Evolutionary conservation across 2,797 vertebrate genomes (phyloP), one percentile per base, ranked within the genome.

Genomic region (Tenualosa ilisha): DNA sequence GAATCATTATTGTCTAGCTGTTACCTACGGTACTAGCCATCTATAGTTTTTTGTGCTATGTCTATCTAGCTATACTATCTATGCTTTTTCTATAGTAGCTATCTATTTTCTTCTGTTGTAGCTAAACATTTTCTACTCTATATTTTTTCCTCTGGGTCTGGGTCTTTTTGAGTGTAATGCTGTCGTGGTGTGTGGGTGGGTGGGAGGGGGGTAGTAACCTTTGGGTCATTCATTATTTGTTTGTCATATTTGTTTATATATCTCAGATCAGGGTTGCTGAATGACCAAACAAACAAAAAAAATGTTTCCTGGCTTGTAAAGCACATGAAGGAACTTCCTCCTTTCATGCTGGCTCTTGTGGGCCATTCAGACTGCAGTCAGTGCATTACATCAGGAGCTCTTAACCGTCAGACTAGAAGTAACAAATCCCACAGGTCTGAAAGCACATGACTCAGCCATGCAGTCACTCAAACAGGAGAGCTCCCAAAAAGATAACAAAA

Each of bases 401-500:
- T 22, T 43, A 46, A 79, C 72, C 46, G 72, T 9, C 72, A 79
- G 72, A 46, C 72, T 46, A 79, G 72, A 79, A 79, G 72, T 46
- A 79, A 79, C 72, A 79, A 43, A 43, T 79, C 72, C 72, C 68
- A 75, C 68, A 43, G 68, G 68, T 75, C 17, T 75, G 15, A 43
- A 75, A 75, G 17, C 68, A 43, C 68, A 75, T 40, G 26, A 75
- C 37, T 37, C 68, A 43, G 37, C 37, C 68, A 75, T 43, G 68
- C 68, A 75, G 15, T 43, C 68, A 75, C 8, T n/a, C 37, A 43
- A 40, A 75, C 68, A 75, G 37, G 65, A 43, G 15, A 20, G 15
- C 68, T 22, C 68, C 31, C 13, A 17, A 37, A 72, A 40, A 72
- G 65, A 72, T 72, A 72, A 72, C 68, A 43, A 75, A 17, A 43